Evolutionary conservation across 2,888 invertebrate species (phyloP), one percentile per base, ranked within the genome.

Genomic region (Melinopterus prodromus): DNA sequence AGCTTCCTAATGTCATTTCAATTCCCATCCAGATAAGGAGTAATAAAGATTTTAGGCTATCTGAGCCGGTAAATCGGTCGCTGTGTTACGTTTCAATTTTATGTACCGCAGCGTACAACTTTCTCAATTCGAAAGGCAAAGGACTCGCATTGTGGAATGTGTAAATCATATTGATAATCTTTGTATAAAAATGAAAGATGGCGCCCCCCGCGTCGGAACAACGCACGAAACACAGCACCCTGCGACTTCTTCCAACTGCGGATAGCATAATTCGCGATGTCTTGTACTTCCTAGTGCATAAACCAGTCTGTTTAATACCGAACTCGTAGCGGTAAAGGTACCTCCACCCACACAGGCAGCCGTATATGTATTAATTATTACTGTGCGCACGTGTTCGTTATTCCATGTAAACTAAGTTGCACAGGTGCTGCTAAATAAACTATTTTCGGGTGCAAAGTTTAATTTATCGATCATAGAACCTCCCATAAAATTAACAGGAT

Each of bases 1-100:
- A 53, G 53, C 53, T 53, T 53, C 53, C 53, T 53, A 53, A 53
- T 53, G 53, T 53, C 53, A 53, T 53, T 53, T 53, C 53, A 53
- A 53, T 53, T 53, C 53, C 53, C 53, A 53, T 53, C 53, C 53
- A 53, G 53, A 53, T 53, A 53, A 53, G 53, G 53, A 2, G 53
- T 53, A 53, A 53, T 53, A 53, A 53, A 53, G 53, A 53, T 53
- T 53, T 53, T 53, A 53, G 9, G 12, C 53, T 53, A 53, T 53
- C 53, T 53, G 53, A 12, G 53, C 7, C 9, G 7, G 9, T 7
- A 53, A 53, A 53, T 53, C 53, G 53, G 53, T 53, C 53, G 53
- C 53, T 12, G 53, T 53, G 53, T 53, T 53, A 53, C 53, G 53
- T 53, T 53, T 53, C 12, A 53, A 53, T 53, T 53, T 53, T 53